Percentiles rank a stretch among this genome's conserved stretches.
These are phyloP conservation scores for Machimus atricapillus DNA, from an alignment of 2,888 invertebrate genomes.

Conservation along the genomic window DNA sequence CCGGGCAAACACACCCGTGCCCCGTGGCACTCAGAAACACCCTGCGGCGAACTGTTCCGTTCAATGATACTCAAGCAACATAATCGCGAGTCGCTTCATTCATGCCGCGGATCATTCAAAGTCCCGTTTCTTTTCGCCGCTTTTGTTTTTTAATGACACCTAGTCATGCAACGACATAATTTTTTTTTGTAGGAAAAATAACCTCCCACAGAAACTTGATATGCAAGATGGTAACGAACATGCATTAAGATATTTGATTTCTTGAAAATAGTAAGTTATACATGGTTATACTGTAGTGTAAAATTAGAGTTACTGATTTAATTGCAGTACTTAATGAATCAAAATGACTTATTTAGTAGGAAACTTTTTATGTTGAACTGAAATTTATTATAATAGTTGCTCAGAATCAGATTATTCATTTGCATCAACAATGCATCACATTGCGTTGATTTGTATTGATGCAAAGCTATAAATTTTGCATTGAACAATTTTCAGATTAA, in stretches of 20 bases:
- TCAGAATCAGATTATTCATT: too few relatives aligned
- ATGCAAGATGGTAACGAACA: background rate
- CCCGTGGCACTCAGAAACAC: background rate
- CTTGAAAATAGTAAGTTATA: background rate
- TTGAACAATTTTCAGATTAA: too few relatives aligned
- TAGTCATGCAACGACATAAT: background rate
- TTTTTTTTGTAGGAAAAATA: background rate
- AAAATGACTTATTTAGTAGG: too few relatives aligned
- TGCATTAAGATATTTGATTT: background rate
- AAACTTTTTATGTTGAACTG: too few relatives aligned
- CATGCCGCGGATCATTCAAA: constrained; percentile 14
- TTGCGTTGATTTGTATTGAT: too few relatives aligned
- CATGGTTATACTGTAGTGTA: background rate
- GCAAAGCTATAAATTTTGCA: too few relatives aligned
- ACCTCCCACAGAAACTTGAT: background rate
- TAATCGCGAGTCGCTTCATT: background rate
- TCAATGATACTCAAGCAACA: background rate
- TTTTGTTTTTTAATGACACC: background rate
- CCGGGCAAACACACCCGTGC: background rate
- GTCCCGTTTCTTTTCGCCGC: background rate
- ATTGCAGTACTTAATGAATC: background rate
- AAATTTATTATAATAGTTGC: too few relatives aligned
- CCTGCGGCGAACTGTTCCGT: background rate
- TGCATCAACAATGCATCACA: too few relatives aligned
- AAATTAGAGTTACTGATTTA: background rate